Evolutionary conservation across 2,113 vertebrate species (phyloP), one percentile per base, ranked within the genome.

Genomic region (Kryptolebias marmoratus): DNA sequence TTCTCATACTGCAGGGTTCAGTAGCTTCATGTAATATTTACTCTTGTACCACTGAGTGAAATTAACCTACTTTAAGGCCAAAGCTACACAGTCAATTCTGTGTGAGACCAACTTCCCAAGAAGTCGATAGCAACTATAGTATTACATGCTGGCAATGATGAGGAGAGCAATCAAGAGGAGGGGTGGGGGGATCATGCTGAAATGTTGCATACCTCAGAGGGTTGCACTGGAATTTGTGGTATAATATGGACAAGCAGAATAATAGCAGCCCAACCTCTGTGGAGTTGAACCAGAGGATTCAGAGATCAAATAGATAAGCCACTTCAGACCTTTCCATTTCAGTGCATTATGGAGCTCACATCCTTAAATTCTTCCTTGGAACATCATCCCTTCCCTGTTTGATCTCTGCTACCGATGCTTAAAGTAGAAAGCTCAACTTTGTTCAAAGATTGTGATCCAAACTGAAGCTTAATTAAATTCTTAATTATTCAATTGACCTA

Each of bases 81-180:
- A 54, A 87, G 84, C 77, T 84, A 83, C 68, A 79, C 48, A 79
- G 90, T 88, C 83, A 89, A 91, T 90, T 87, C 85, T 69, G 56
- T 72, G 64, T 65, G 74, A 87, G 77, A 73, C 84, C 85, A 45
- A 75, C 61, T 77, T 73, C 65, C 71, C 66, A 62, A 84, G 81
- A 91, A 88, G 87, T 93, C 91, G 69, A 93, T 92, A 89, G 60
- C 87, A 89, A 49, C 83, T 87, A 91, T 92, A 92, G 90, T 88
- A 88, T 88, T 88, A 88, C 86, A 91, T 73, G 73, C 83, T 81
- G 75, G 81, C 86, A 83, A 90, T 90, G 88, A 91, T 93, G 87
- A 83, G 80, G 84, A 77, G 79, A 86, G 78, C 59, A 57, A 70
- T 81, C 84, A 57, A 59, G 83, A 75, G 85, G 81, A 87, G 52